Evolutionary conservation across 2,797 vertebrate species (phyloP).

Genomic region (Rhabdophis nuchalis): DNA sequence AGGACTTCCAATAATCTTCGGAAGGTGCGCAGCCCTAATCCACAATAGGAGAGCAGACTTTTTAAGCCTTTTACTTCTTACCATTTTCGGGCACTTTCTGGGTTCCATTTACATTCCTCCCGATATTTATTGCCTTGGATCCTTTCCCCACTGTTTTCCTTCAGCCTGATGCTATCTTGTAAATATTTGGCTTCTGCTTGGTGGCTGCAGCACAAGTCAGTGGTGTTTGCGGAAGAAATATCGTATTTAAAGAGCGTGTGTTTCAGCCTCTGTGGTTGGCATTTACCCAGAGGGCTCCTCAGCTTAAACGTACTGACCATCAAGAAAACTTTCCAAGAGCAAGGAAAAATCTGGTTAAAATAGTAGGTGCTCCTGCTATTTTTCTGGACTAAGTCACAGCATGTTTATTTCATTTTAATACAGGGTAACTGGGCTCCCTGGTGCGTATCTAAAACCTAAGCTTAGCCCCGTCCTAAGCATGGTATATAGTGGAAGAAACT

Average conservation of each 20-base stretch:
- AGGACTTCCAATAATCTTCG: neutral
- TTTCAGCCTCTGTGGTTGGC: neutral
- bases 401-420: neutral
- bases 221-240: neutral
- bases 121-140: conserved; percentile 3
- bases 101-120: conserved; percentile 60
- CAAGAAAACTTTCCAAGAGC: neutral
- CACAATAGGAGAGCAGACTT: conserved; percentile 27
- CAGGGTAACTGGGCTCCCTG: neutral
- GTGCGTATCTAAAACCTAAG: neutral
- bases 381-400: neutral
- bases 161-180: fast-evolving
- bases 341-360: neutral
- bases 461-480: neutral
- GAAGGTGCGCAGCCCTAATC: neutral
- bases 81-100: conserved; percentile 56
- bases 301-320: neutral
- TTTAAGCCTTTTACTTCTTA: conserved; percentile 49
- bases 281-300: neutral
- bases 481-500: neutral
- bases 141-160: neutral
- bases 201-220: neutral
- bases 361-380: neutral
- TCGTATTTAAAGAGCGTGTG: fast-evolving
- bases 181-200: neutral